phyloP scores from a whole-genome alignment of 37 sponge, comb jelly and placozoan genomes.

The Chondrilla cf. caribensis region DNA sequence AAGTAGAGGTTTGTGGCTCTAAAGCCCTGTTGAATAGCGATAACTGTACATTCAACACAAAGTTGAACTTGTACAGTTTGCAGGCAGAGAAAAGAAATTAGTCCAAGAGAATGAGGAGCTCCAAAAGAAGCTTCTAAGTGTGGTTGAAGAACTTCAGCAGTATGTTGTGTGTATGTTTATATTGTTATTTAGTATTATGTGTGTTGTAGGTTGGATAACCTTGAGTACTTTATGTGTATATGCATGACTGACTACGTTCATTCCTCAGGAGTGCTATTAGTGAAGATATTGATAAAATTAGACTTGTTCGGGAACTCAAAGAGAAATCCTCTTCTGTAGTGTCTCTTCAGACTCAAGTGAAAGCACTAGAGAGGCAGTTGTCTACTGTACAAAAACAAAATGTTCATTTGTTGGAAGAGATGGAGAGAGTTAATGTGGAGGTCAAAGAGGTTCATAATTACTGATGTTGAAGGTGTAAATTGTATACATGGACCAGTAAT shows the following conservation, averaged over 20 bases:
- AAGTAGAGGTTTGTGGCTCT: constrained; percentile 25
- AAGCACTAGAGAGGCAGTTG: constrained; percentile 44
- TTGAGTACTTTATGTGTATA: no score
- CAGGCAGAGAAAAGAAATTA: no score
- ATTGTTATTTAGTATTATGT: no score
- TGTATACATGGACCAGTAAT: no score
- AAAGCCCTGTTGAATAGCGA: no score
- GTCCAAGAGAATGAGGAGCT: no score
- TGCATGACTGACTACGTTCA: no score
- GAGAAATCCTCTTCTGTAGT: constrained; percentile 41
- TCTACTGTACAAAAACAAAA: constrained; percentile 25
- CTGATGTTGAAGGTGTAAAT: no score
- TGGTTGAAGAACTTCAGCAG: no score
- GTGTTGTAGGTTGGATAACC: no score
- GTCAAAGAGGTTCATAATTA: constrained; percentile 64
- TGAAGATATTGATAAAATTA: constrained; percentile 60
- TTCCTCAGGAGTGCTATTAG: constrained; percentile 36
- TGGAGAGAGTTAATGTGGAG: constrained; percentile 40
- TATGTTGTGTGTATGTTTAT: no score
- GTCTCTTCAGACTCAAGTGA: constrained; percentile 37
- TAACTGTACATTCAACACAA: background rate
- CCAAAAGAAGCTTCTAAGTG: no score
- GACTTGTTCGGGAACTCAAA: constrained; percentile 60
- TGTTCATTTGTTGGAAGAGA: constrained; percentile 44
- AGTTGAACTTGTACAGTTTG: background rate